Percentiles rank a stretch among this genome's conserved stretches.
phyloP scores from a whole-genome alignment of 2,797 vertebrate species.

The Molossus alvarezi region DNA sequence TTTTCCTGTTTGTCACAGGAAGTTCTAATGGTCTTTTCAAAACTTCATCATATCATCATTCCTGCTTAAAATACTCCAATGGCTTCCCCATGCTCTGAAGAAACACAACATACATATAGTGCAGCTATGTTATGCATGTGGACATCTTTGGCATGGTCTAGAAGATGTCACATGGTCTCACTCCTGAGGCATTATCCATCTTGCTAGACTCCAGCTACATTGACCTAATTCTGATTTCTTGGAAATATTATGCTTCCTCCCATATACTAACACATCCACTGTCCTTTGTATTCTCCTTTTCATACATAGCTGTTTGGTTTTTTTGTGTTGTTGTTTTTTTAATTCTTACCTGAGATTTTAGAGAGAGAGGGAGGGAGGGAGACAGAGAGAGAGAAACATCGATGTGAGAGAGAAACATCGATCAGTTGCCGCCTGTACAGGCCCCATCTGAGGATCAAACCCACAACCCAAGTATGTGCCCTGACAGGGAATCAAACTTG shows the following conservation, averaged over 20 bases:
- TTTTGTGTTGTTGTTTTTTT: too few relatives aligned
- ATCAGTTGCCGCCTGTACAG: too few relatives aligned
- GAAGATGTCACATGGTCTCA: not conserved
- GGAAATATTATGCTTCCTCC: not conserved
- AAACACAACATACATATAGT: not conserved
- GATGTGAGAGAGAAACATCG: too few relatives aligned
- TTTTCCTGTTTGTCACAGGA: not conserved
- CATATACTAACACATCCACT: not conserved
- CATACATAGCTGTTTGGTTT: not conserved
- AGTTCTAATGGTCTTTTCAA: not conserved
- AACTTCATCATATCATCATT: not conserved
- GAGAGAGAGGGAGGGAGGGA: too few relatives aligned
- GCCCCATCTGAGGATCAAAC: too few relatives aligned
- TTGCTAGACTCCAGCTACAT: not conserved
- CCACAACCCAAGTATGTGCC: too few relatives aligned
- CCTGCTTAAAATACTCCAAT: not conserved
- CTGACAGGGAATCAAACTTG: too few relatives aligned
- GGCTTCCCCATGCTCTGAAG: not conserved
- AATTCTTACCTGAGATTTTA: too few relatives aligned
- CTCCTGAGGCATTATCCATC: not conserved
- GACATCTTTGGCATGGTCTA: not conserved
- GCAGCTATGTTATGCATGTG: not conserved
- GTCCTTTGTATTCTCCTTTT: not conserved
- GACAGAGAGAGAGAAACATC: too few relatives aligned
- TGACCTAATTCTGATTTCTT: not conserved